Evolutionary conservation across 2,113 vertebrate species (phyloP).

Genomic region (Ellobius talpinus): DNA sequence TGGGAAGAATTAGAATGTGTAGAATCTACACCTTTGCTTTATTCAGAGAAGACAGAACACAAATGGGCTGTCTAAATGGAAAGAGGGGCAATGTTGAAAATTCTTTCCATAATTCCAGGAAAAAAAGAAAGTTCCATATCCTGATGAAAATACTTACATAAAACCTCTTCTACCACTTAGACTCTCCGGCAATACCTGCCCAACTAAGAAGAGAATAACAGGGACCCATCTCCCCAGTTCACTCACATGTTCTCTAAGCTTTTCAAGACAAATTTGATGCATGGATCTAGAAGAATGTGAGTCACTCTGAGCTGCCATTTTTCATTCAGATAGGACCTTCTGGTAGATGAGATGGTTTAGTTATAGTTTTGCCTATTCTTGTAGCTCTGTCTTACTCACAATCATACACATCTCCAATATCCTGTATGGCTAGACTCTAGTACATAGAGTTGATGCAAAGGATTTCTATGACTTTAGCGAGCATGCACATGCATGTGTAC

Average conservation of each 20-base stretch:
- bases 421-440: background rate
- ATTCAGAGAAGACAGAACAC: background rate
- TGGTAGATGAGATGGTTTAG: background rate
- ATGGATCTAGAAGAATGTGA: background rate
- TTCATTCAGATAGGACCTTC: background rate
- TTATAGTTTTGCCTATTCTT: background rate
- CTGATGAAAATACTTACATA: background rate
- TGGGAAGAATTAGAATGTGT: background rate
- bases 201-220: background rate
- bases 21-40: background rate
- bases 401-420: background rate
- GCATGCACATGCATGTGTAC: too few relatives aligned
- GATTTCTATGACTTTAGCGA: background rate
- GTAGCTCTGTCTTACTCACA: background rate
- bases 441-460: background rate
- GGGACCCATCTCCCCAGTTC: background rate
- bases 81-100: background rate
- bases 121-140: slow-evolving; percentile 24
- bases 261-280: background rate
- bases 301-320: background rate
- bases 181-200: background rate
- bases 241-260: background rate
- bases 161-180: background rate
- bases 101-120: background rate
- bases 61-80: background rate